Percentiles rank a stretch among this genome's conserved stretches.
These are phyloP conservation scores for Perizoma affinitatum DNA, from an alignment of 2,888 invertebrate species.

Conservation along the genomic window DNA sequence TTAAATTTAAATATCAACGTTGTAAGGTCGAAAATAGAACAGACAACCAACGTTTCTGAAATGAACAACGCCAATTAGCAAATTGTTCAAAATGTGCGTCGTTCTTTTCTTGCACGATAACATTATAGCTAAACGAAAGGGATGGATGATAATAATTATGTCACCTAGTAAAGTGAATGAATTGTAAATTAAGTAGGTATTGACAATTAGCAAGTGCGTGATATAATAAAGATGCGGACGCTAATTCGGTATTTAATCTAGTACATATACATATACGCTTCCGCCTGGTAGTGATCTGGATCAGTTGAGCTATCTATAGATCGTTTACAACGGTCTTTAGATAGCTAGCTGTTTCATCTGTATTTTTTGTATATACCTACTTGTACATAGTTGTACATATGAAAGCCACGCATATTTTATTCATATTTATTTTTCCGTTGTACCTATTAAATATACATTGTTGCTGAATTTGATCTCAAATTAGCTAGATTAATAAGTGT, in stretches of 20 bases:
- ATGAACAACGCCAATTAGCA: constrained; percentile 72
- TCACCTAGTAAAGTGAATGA: constrained; percentile 63
- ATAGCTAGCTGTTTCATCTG: too few species aligned
- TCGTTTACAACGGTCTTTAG: too few species aligned
- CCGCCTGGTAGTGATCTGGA: too few species aligned
- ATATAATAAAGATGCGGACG: constrained; percentile 44
- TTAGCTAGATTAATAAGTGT: too few species aligned
- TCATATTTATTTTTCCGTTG: too few species aligned
- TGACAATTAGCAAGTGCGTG: background rate
- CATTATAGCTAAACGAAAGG: constrained; percentile 52
- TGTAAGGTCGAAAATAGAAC: constrained; percentile 58
- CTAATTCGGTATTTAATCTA: constrained; percentile 31
- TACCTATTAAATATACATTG: too few species aligned
- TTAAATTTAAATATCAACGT: constrained; percentile 45
- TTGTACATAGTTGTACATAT: too few species aligned
- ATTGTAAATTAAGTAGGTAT: constrained; percentile 47
- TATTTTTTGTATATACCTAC: too few species aligned
- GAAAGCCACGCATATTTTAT: too few species aligned
- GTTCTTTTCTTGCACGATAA: constrained; percentile 55
- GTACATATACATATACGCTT: too few species aligned
- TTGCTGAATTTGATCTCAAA: too few species aligned
- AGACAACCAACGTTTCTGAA: constrained; percentile 39
- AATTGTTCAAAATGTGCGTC: constrained; percentile 64
- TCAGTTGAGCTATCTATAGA: too few species aligned
- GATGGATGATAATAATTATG: constrained; percentile 43